Conservation (phyloP, 1,140 invertebrate species). For the Tetranychus cinnabarinus region DNA sequence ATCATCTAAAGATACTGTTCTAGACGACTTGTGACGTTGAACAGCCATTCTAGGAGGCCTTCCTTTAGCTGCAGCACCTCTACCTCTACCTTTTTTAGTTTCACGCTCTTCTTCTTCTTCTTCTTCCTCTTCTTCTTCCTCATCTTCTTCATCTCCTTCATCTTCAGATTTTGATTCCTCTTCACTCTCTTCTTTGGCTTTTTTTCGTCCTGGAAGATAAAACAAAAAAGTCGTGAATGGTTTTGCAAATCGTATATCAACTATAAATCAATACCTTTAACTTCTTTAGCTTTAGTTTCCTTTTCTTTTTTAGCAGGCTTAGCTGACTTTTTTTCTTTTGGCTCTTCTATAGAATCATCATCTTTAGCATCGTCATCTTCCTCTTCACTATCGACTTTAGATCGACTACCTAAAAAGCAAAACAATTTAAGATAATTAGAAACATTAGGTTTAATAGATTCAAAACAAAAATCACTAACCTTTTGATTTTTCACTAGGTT, state of each 20-base stretch:
- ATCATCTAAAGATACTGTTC: conserved; percentile 3
- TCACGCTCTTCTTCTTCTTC: conserved; percentile 10
- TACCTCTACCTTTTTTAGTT: conserved; percentile 2
- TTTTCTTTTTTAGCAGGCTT: conserved; percentile 6
- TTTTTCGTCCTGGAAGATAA: neutral
- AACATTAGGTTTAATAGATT: neutral
- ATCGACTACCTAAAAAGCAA: neutral
- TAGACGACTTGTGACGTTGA: neutral
- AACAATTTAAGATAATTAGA: neutral
- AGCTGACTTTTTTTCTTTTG: neutral
- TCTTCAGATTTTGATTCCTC: conserved; percentile 4
- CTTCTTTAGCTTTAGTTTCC: conserved; percentile 2
- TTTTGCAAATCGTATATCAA: neutral
- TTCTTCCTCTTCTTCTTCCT: conserved; percentile 2
- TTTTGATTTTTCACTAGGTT: neutral
- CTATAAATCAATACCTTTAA: neutral
- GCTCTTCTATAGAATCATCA: neutral
- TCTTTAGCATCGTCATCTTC: neutral
- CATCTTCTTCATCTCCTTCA: conserved; percentile 4
- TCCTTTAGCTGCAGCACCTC: neutral
- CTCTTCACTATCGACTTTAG: neutral
- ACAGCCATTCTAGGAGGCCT: conserved; percentile 1
- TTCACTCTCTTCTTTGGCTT: conserved; percentile 2
- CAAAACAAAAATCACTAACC: neutral
- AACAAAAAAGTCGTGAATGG: neutral